Conservation (phyloP, 2,888 invertebrate genomes). For the Anorthoa munda region DNA sequence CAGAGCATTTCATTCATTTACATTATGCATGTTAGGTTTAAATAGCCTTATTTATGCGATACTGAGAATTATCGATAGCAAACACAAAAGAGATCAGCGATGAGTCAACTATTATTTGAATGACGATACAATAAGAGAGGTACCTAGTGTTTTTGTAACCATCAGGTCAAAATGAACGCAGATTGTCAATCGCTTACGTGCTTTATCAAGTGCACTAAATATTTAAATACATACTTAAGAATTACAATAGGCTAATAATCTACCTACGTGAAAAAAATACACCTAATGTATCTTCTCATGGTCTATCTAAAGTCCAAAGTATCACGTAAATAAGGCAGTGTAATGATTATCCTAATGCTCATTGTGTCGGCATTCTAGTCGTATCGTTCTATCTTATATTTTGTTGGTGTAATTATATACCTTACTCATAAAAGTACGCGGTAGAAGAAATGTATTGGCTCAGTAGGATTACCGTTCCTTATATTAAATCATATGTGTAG, state of each 20-base stretch:
- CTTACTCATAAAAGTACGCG: constrained; percentile 63
- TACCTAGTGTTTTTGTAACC: constrained; percentile 14
- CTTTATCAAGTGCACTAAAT: constrained; percentile 39
- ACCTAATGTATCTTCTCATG: background rate
- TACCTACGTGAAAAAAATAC: constrained; percentile 8
- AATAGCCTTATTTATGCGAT: constrained; percentile 51
- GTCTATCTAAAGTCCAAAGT: constrained; percentile 11
- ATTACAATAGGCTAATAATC: background rate
- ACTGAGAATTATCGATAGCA: constrained; percentile 1
- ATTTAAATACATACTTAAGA: background rate
- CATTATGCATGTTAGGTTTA: constrained; percentile 54
- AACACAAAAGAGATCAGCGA: background rate
- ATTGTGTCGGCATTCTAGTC: constrained; percentile 81
- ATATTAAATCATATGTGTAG: constrained; percentile 71
- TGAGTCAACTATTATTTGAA: constrained; percentile 11
- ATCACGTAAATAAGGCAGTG: constrained; percentile 53
- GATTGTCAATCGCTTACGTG: constrained; percentile 40
- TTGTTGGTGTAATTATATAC: constrained; percentile 61
- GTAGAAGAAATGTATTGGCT: constrained; percentile 76
- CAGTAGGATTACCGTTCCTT: constrained; percentile 79
- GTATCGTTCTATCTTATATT: constrained; percentile 71
- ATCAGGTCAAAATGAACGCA: background rate
- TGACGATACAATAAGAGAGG: background rate
- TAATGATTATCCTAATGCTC: constrained; percentile 61
- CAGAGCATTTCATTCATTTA: constrained; percentile 63